Base-by-base conservation (phyloP, 2,113 vertebrate genomes). In the Steatornis caripensis region DNA sequence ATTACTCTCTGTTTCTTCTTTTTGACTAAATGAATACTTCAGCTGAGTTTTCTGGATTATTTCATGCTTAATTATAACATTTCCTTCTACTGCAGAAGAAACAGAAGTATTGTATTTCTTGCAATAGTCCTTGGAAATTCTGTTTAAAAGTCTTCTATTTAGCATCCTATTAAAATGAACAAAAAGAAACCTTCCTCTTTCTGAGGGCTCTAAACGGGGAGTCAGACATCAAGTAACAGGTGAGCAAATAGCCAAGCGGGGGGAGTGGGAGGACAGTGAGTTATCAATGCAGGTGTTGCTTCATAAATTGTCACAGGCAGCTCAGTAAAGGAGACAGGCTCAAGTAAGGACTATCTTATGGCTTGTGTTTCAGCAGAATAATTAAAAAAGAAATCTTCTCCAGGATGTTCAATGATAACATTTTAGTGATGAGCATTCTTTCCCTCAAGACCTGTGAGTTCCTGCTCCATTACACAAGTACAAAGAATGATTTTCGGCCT, bases 251-350 rank as follows among this genome's bases (percentile, higher is more conserved):
- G 36, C 27, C 72, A 55, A 90, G 71, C 3, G 55, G 43, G 78
- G 65, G 83, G 95, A 89, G 64, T 75, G 48, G 65, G 76, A 96
- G 72, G 93, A 92, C 54, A 81, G 39, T 0, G 0, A 82, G 37
- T 12, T 85, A 70, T 74, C 71, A 58, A 2, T 0, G 0, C 93
- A 94, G 86, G 90, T 90, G 94, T 62, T 92, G 34, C 22, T 90
- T 84, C 76, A 92, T 87, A 90, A 93, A 93, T 94, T 93, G 64
- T 49, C 82, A 57, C 36, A 49, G 74, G 77, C 65, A 82, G n/a
- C 34, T 96, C 64, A 23, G 7, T 75, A 75, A 72, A 85, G 57
- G 68, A 90, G 41, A 74, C 5, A 55, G 11, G 30, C 66, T 39
- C 34, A 92, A 66, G 37, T 43, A 68, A 84, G 30, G 36, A 30